These are phyloP conservation scores for Scaptomyza cyrtandrae DNA, from an alignment of 2,888 invertebrate species.

Conservation along the genomic window DNA sequence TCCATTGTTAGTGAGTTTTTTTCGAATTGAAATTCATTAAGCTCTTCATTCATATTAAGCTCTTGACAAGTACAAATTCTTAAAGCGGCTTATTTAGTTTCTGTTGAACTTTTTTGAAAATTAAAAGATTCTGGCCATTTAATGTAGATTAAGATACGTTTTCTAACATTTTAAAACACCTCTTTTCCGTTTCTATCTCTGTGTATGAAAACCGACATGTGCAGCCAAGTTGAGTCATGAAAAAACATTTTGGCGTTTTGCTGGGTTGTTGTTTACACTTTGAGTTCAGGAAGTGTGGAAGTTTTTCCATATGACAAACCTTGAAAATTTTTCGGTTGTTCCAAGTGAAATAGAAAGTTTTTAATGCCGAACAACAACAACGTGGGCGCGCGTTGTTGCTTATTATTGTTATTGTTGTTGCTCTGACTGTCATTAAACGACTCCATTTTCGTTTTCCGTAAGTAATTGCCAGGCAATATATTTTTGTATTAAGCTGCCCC, in stretches of 20 bases:
- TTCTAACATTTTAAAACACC: neutral
- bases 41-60: no score
- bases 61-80: no score
- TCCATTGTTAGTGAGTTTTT: no score
- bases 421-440: constrained; percentile 64
- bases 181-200: neutral
- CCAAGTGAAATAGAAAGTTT: constrained; percentile 76
- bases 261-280: constrained; percentile 46
- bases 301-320: constrained; percentile 59
- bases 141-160: no score
- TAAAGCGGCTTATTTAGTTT: no score
- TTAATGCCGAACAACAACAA: constrained; percentile 33
- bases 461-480: constrained; percentile 41
- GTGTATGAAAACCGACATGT: constrained; percentile 15
- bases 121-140: no score
- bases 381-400: constrained; percentile 43
- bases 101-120: no score
- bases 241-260: constrained; percentile 37
- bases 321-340: constrained; percentile 61
- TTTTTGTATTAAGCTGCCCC: constrained; percentile 41
- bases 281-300: constrained; percentile 46
- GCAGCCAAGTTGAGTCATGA: constrained; percentile 60
- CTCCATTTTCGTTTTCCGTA: constrained; percentile 73
- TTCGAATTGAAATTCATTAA: no score
- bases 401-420: constrained; percentile 21